Percentiles rank a stretch among this genome's conserved stretches.
Conservation (phyloP, 2,113 vertebrate genomes). For the Castor canadensis region DNA sequence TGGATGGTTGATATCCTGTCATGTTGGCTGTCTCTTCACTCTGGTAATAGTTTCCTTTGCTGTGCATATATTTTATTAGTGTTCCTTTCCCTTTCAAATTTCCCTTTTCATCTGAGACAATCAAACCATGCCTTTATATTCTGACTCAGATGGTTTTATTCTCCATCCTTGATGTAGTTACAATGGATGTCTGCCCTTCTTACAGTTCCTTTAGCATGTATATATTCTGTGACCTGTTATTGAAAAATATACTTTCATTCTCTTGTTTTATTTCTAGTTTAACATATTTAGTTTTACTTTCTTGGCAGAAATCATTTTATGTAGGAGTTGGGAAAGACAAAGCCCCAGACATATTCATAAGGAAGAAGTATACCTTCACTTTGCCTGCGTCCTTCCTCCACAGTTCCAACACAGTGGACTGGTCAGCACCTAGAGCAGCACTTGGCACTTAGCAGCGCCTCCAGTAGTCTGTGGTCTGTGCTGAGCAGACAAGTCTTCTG, state of each 20-base stretch:
- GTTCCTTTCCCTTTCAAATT: not conserved
- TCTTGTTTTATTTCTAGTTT: conserved; percentile 11
- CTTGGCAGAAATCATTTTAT: not conserved
- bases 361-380: not conserved
- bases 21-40: too few species aligned
- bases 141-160: not conserved
- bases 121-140: not conserved
- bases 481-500: not conserved
- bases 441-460: not conserved
- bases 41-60: too few species aligned
- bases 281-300: not conserved
- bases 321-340: not conserved
- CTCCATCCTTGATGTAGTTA: not conserved
- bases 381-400: not conserved
- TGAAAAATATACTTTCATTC: not conserved
- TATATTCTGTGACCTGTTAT: not conserved
- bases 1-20: too few species aligned
- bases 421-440: not conserved
- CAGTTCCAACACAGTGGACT: not conserved
- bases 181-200: not conserved
- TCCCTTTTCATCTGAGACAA: not conserved
- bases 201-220: not conserved
- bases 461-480: not conserved
- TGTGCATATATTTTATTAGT: not conserved
- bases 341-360: not conserved